Percentiles rank a stretch among this genome's conserved stretches.
Conservation (phyloP, 53 echinoderm and acorn worm genomes). For the Crossaster papposus region DNA sequence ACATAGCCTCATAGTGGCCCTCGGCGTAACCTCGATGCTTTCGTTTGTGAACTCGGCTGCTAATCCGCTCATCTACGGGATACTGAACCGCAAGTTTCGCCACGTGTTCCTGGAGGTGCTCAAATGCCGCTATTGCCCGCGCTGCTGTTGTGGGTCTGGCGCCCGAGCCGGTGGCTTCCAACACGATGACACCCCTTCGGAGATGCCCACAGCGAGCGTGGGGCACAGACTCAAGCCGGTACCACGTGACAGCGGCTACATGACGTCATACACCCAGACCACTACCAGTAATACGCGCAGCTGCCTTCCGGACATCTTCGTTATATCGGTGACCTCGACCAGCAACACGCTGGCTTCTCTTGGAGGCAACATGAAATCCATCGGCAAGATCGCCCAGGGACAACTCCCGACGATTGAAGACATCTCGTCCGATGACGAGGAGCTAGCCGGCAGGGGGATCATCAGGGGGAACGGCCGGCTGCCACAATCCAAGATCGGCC, state of each 20-base stretch:
- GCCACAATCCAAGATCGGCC: neutral
- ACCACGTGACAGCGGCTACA: constrained; percentile 73
- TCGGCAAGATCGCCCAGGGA: constrained; percentile 54
- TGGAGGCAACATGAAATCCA: constrained; percentile 58
- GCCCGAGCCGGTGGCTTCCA: constrained; percentile 25
- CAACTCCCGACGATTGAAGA: constrained; percentile 73
- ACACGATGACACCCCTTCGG: constrained; percentile 48
- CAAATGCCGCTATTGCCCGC: constrained; percentile 63
- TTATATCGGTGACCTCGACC: constrained; percentile 63
- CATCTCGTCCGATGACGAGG: constrained; percentile 44
- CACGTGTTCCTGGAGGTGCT: constrained; percentile 80
- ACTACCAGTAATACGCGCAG: constrained; percentile 29
- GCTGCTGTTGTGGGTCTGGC: constrained; percentile 28
- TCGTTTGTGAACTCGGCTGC: constrained; percentile 89
- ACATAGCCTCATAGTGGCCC: constrained; percentile 43
- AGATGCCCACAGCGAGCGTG: constrained; percentile 52
- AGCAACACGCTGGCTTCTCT: constrained; percentile 65
- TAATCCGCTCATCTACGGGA: constrained; percentile 92
- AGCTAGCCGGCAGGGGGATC: constrained; percentile 24
- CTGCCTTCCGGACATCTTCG: constrained; percentile 48
- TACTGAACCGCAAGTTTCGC: constrained; percentile 89
- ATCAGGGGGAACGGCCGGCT: constrained; percentile 19
- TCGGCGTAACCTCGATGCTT: constrained; percentile 83
- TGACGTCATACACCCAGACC: constrained; percentile 54
- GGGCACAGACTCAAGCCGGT: constrained; percentile 56